Base-by-base conservation (phyloP, 2,888 invertebrate species). In the Polydrusus tereticollis region DNA sequence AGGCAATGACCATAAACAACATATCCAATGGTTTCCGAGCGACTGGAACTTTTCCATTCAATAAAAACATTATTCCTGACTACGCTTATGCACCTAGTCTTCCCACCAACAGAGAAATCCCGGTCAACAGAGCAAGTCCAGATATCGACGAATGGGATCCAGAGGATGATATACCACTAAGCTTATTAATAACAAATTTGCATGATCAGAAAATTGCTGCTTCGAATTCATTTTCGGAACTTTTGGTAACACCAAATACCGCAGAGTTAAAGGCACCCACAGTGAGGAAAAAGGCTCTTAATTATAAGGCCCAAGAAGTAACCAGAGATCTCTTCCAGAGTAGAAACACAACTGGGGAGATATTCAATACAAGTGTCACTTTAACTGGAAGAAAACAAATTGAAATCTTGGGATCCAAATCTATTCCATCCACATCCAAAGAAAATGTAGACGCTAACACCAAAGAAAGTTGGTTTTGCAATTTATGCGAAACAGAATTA, bases 1-100 rank as follows among this genome's bases (percentile, higher is more conserved):
- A n/a, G n/a, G n/a, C n/a, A n/a, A n/a, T n/a, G n/a, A 76, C 79
- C 23, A 75, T 77, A 8, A 67, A 69, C 12, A 80, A 80, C 64
- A 79, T 80, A 18, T 76, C 70, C 59, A 68, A 73, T 75, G 79
- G 80, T 20, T 81, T 80, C 72, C 69, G 76, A 60, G 77, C 77
- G 14, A 79, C 77, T 4, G 72, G 63, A 36, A 66, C 58, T 38
- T 66, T 57, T 26, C 58, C 58, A 16, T 41, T 66, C n/a, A 55
- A 66, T n/a, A 66, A 33, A 58, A 38, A 57, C 55, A 36, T 23
- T 36, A 66, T 66, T 23, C 50, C 52, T 47, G 50, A 52, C 29
- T 52, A 36, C 38, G 66, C 57, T 57, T 57, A 41, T 66, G 66
- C 66, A 38, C 66, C 66, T 23, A 66, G 66, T 41, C 33, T 38